Base-by-base conservation (phyloP, 1,140 invertebrate species). In the Euwallacea similis region DNA sequence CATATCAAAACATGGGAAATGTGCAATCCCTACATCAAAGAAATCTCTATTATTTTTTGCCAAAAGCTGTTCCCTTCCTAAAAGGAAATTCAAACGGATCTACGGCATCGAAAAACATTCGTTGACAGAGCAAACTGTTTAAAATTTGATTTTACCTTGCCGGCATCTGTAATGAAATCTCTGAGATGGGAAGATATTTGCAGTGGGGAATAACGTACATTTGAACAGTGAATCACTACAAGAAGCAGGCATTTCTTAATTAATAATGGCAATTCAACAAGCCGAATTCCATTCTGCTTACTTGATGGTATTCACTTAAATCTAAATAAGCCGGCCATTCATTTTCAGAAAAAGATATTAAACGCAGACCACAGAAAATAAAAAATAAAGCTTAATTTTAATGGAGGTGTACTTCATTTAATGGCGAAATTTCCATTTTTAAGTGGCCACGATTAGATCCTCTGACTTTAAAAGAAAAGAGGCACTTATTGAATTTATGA, bases 381-480 rank as follows among this genome's bases (percentile, higher is more conserved):
- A 70, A 70, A 70, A 70, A 70, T 70, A 64, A 58, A 42, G 61
- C 69, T 70, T 70, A 70, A 70, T 70, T 70, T 64, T 70, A 70
- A 70, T 64, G 69, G 61, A 47, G 16, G 62, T 50, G 69, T 64
- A 70, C 69, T 70, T 43, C 46, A 50, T 33, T 63, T 64, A 70
- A 70, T 64, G 69, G 64, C 69, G 42, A 70, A 70, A 70, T 70
- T 70, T 70, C 60, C 69, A 70, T 70, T 70, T 65, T 70, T 70
- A 64, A 70, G 69, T 70, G 69, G 11, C 15, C 11, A 33, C 69
- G 60, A 70, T 70, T 70, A 70, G 69, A 63, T 46, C 60, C 47
- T 9, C 62, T 70, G 61, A 21, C 50, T 54, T 53, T 56, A 33
- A 62, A 15, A 62, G 55, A 60, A 65, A 55, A 66, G 54, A 43